Evolutionary conservation across 2,113 vertebrate species (phyloP).

Genomic region (Sinocyclocheilus grahami): DNA sequence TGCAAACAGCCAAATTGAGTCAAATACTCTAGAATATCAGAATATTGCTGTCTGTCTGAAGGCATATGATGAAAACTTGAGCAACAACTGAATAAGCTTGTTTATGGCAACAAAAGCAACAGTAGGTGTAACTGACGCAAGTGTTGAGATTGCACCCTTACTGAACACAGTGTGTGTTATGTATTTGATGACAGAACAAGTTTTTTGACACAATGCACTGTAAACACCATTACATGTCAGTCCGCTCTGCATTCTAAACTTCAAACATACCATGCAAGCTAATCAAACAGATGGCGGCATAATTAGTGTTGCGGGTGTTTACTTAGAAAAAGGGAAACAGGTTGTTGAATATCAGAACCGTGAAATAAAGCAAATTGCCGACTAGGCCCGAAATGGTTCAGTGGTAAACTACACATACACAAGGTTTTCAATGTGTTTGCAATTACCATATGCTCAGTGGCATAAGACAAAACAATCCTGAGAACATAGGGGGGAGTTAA

Average conservation of each 20-base stretch:
- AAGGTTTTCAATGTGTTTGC: slow-evolving; percentile 50
- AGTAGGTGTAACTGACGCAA: neutral
- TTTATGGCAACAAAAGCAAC: neutral
- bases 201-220: neutral
- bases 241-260: neutral
- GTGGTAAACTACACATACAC: slow-evolving; percentile 26
- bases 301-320: slow-evolving; percentile 29
- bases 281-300: slow-evolving; percentile 4
- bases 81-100: neutral
- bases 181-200: neutral
- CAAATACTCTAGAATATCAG: neutral
- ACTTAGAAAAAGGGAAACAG: slow-evolving; percentile 43
- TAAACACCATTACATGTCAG: slow-evolving; percentile 11
- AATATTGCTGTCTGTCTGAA: neutral
- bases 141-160: neutral
- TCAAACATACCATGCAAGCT: slow-evolving; percentile 10
- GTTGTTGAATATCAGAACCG: neutral
- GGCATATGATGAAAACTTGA: slow-evolving; percentile 7
- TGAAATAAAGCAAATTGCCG: slow-evolving; percentile 48
- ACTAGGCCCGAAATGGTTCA: slow-evolving; percentile 27
- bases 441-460: slow-evolving; percentile 51
- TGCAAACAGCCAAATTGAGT: neutral
- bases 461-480: slow-evolving; percentile 52
- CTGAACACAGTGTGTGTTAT: neutral
- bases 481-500: neutral